Base-by-base conservation (phyloP, 35 echinoderm and acorn worm species). In the Antedon bifida region DNA sequence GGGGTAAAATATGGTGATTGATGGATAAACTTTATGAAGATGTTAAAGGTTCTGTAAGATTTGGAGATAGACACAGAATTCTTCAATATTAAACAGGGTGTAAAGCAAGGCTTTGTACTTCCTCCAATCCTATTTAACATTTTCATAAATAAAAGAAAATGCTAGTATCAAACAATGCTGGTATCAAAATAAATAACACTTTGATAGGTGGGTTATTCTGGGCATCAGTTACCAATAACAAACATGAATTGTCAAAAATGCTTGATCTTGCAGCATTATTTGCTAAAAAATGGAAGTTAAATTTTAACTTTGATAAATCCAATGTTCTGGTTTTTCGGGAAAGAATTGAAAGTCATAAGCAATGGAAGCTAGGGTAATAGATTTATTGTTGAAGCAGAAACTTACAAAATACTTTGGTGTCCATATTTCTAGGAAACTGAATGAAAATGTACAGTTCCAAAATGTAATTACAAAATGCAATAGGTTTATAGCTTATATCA, bases 211-310 rank as follows among this genome's bases (percentile, higher is more conserved):
- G 78, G 1, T 36, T 80, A 33, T 80, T 80, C 34, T 64, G 51
- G 51, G 51, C 51, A 12, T 30, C 38, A 36, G 11, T 80, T 34
- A 34, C 78, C 26, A 80, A 80, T 36, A 36, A 26, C 38, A 34
- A 80, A 80, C 21, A 78, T 78, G 77, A 80, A 38, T 80, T 80
- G 39, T 36, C 34, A 29, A 35, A 80, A 21, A 80, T 80, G 78
- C 34, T 80, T 4, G 78, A 80, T 36, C 31, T 80, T 9, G 78
- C 78, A 35, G 34, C 78, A 14, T 4, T 10, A 80, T 80, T 80
- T 36, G 78, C 78, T n/a, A 33, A 80, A 30, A 26, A 34, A 28
- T 80, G 33, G 78, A 80, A 80, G 2, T 23, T 80, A 3, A 36
- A 80, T 39, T 80, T 80, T 39, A 80, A 80, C 23, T 21, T 9